Evolutionary conservation across 2,797 vertebrate genomes (phyloP).

Genomic region (Coregonus ussuriensis): DNA sequence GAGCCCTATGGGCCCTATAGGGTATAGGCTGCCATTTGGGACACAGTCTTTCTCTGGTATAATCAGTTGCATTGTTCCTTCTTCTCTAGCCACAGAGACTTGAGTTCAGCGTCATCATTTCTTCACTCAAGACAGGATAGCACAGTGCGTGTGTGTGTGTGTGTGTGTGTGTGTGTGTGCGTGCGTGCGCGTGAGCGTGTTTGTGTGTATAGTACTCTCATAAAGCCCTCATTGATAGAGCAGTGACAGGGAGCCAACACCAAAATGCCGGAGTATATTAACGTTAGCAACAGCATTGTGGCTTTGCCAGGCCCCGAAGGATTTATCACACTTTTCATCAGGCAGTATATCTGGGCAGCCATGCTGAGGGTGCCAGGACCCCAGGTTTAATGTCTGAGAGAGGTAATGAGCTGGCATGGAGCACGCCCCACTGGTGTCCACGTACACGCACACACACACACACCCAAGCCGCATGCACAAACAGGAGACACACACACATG

Average conservation of each 20-base stretch:
- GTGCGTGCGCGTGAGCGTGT: no score
- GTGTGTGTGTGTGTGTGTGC: no score
- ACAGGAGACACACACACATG: conserved; percentile 20
- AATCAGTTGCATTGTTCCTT: conserved; percentile 12
- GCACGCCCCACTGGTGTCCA: conserved; percentile 52
- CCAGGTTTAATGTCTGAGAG: conserved; percentile 53
- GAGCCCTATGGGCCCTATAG: no score
- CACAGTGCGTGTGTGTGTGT: not conserved
- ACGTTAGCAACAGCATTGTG: conserved; percentile 57
- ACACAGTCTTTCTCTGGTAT: not conserved
- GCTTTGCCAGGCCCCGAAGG: conserved; percentile 49
- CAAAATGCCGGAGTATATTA: conserved; percentile 53
- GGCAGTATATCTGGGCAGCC: conserved; percentile 2
- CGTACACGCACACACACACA: conserved; percentile 13
- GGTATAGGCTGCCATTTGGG: no score
- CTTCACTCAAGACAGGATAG: not conserved
- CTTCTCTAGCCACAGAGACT: not conserved
- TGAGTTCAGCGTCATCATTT: conserved; percentile 2
- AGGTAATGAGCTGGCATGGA: conserved; percentile 63
- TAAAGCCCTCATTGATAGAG: conserved; percentile 47
- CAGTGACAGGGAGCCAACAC: conserved; percentile 35
- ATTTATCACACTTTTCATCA: conserved; percentile 45
- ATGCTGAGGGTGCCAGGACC: not conserved
- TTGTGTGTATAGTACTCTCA: conserved; percentile 10
- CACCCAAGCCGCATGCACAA: conserved; percentile 35